Base-by-base conservation (phyloP, 2,113 vertebrate genomes). In the Rhinoderma darwinii region DNA sequence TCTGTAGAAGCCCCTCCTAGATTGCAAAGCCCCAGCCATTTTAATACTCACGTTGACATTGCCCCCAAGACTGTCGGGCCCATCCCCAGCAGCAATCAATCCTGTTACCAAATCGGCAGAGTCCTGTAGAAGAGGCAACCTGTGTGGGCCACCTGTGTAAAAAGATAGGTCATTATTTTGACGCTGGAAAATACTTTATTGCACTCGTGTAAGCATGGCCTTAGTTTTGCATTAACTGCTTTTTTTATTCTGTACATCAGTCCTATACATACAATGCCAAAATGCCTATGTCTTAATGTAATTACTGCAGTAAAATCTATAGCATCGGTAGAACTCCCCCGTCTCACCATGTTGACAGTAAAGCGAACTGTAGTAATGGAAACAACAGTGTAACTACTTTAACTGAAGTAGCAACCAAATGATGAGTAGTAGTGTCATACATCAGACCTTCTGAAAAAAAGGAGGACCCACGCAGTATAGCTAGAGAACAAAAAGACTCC, bases 71-170 rank as follows among this genome's bases (percentile, higher is more conserved):
- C 83, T 93, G 93, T 0, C 96, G 95, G 0, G 94, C 95, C 98
- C 98, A 99, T 88, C 98, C 98, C 98, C 98, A 99, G 95, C 98
- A 99, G 96, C 98, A 99, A 94, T 98, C 98, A 74, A 98, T 93
- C 85, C 96, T 94, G 88, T 93, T 93, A 5, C 97, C 98, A 35
- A 97, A 99, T 0, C 95, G 97, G 88, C 98, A 99, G 54, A 99
- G 92, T 86, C 98, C 98, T 37, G 92, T 88, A 11, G 97, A 95
- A 0, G 96, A 95, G 59, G 94, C 92, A 85, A 97, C 94, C 86
- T 98, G 98, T 84, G 96, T 94, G 72, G 96, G 95, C 98, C 97
- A 99, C 96, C 98, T 99, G 93, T 86, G 30, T 5, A 75, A 61
- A 75, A 10, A 87, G 12, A 87, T 20, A 35, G 8, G 35, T 18